A percentile compares a stretch with the other conserved stretches of the same genome.
phyloP scores from a whole-genome alignment of 1,140 invertebrate genomes.

The Aphelenchoides fujianensis region DNA sequence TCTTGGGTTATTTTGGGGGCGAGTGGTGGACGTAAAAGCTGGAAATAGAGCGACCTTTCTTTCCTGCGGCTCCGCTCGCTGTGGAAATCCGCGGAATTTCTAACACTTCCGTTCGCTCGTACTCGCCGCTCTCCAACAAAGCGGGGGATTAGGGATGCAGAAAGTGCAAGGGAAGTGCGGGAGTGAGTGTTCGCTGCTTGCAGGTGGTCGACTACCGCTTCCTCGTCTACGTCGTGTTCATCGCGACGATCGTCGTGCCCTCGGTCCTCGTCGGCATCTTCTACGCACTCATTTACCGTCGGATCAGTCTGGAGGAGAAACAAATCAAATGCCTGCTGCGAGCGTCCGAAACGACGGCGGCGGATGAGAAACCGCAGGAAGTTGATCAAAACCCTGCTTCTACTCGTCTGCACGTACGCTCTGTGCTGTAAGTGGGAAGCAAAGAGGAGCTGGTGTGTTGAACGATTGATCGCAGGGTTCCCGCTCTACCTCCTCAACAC shows the following conservation, averaged over 20 bases:
- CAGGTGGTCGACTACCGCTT: conserved; percentile 51
- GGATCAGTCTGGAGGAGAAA: conserved; percentile 42
- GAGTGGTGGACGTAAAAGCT: too few species aligned
- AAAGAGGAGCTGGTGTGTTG: too few species aligned
- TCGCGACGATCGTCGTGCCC: conserved; percentile 44
- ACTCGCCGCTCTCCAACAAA: too few species aligned
- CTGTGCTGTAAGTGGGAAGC: too few species aligned
- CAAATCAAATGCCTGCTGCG: conserved; percentile 46
- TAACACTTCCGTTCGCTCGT: too few species aligned
- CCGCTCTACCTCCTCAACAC: conserved; percentile 49
- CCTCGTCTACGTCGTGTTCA: conserved; percentile 49
- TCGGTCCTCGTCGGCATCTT: conserved; percentile 44
- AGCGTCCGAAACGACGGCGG: conserved; percentile 39
- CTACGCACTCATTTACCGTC: conserved; percentile 41
- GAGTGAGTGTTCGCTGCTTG: neutral
- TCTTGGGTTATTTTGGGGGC: too few species aligned
- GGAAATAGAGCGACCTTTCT: too few species aligned
- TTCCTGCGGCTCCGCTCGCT: too few species aligned
- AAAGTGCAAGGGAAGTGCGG: neutral
- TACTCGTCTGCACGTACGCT: conserved; percentile 44
- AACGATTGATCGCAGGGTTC: too few species aligned
- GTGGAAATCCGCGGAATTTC: too few species aligned
- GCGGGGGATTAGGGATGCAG: too few species aligned
- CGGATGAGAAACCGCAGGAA: conserved; percentile 46
- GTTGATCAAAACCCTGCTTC: conserved; percentile 43